A percentile compares a stretch with the other conserved stretches of the same genome.
phyloP scores from a whole-genome alignment of 2,888 invertebrate species.

The Ceratothoa steindachneri region DNA sequence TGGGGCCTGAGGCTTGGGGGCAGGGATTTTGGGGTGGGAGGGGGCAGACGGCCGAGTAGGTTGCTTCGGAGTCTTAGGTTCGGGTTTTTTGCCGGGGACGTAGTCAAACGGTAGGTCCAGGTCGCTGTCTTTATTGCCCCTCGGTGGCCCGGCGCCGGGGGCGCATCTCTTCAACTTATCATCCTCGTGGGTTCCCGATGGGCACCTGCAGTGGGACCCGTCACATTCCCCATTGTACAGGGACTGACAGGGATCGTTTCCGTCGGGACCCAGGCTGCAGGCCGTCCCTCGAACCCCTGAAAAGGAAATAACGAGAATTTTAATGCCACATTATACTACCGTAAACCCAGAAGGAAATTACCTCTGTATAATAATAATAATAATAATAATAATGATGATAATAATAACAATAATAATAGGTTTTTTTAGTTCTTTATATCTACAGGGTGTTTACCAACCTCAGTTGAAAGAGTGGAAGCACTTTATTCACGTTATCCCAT shows the following conservation, averaged over 20 bases:
- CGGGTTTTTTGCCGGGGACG: constrained; percentile 13
- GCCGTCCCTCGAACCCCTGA: constrained; percentile 36
- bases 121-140: not conserved
- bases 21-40: constrained; percentile 3
- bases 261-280: constrained; percentile 39
- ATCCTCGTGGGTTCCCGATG: constrained; percentile 38
- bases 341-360: too few species aligned
- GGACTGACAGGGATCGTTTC: constrained; percentile 32
- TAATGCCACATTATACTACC: too few species aligned
- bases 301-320: not conserved
- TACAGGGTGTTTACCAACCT: too few species aligned
- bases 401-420: too few species aligned
- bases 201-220: constrained; percentile 34
- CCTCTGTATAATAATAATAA: too few species aligned
- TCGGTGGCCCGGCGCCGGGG: constrained; percentile 6
- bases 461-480: too few species aligned
- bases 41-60: constrained; percentile 23
- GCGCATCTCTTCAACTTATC: constrained; percentile 20
- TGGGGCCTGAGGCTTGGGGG: constrained; percentile 22
- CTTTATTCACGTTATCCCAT: too few species aligned
- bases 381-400: too few species aligned
- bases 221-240: constrained; percentile 37
- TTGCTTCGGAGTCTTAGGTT: constrained; percentile 11
- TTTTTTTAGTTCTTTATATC: too few species aligned
- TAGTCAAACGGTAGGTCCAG: constrained; percentile 32